phyloP scores from a whole-genome alignment of 2,888 invertebrate species.

The Nomada lathburiana region DNA sequence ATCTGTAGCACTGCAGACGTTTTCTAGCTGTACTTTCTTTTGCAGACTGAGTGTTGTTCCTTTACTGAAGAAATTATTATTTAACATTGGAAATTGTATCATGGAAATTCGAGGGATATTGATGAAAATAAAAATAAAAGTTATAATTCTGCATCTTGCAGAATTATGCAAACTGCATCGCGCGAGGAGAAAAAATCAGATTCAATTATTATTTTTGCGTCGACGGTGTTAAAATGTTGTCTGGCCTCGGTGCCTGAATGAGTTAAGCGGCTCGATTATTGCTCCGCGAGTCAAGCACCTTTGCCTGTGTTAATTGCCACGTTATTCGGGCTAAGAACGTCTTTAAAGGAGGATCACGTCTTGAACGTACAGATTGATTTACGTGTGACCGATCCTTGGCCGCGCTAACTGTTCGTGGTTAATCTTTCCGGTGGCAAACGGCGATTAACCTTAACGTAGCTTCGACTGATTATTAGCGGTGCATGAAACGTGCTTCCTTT shows the following conservation, averaged over 20 bases:
- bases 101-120: too few species aligned
- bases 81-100: too few species aligned
- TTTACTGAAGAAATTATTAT: too few species aligned
- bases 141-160: too few species aligned
- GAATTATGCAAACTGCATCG: too few species aligned
- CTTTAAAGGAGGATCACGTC: slow-evolving; percentile 1
- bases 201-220: too few species aligned
- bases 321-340: slow-evolving; percentile 14
- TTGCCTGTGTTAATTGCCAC: slow-evolving; percentile 47
- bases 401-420: slow-evolving; percentile 8
- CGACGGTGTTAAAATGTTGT: neutral
- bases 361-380: slow-evolving; percentile 29
- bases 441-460: slow-evolving; percentile 16
- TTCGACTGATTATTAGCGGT: neutral
- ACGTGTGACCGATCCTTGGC: slow-evolving; percentile 12
- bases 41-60: too few species aligned
- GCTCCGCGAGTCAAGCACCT: slow-evolving; percentile 32
- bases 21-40: too few species aligned
- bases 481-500: neutral
- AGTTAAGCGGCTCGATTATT: slow-evolving; percentile 51
- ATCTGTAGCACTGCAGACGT: too few species aligned
- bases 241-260: neutral
- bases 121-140: too few species aligned
- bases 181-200: neutral
- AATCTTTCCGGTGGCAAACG: neutral